Percentiles rank a stretch among this genome's conserved stretches.
These are phyloP conservation scores for Zosterops borbonicus DNA, from an alignment of 2,113 vertebrate genomes.

Conservation along the genomic window DNA sequence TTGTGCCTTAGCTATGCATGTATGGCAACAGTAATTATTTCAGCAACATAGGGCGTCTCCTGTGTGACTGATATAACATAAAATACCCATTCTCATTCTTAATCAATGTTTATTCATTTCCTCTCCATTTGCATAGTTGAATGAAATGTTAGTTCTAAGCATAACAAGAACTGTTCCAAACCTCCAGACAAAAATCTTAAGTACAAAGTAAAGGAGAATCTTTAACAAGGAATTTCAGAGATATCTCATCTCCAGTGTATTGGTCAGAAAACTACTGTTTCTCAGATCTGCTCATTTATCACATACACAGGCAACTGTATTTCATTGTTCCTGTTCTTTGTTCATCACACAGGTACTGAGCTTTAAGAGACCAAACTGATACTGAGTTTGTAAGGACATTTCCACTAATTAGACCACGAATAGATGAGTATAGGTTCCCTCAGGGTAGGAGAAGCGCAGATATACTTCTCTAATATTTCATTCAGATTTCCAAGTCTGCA, in stretches of 20 bases:
- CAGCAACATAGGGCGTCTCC: not conserved
- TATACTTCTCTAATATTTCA: not conserved
- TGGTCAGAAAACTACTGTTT: not conserved
- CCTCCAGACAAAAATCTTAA: constrained; percentile 10
- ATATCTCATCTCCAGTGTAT: not conserved
- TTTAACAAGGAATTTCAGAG: constrained; percentile 8
- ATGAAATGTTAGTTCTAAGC: not conserved
- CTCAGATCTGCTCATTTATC: not conserved
- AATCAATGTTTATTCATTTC: constrained; percentile 35
- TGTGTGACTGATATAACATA: not conserved
- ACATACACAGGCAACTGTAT: not conserved
- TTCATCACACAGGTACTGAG: not conserved
- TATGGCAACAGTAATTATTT: constrained; percentile 3
- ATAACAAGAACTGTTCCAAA: constrained; percentile 10
- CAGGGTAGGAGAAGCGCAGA: not conserved
- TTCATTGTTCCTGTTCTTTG: not conserved
- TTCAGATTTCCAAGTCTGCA: not conserved
- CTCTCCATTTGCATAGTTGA: constrained; percentile 1
- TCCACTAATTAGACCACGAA: not conserved
- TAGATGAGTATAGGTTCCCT: not conserved
- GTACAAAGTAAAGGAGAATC: constrained; percentile 7
- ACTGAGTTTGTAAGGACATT: not conserved
- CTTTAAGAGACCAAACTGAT: not conserved
- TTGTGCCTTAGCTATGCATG: not conserved
- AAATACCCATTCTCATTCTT: not conserved